These are phyloP conservation scores for Aspiorhynchus laticeps DNA, from an alignment of 2,113 vertebrate genomes.

Conservation along the genomic window DNA sequence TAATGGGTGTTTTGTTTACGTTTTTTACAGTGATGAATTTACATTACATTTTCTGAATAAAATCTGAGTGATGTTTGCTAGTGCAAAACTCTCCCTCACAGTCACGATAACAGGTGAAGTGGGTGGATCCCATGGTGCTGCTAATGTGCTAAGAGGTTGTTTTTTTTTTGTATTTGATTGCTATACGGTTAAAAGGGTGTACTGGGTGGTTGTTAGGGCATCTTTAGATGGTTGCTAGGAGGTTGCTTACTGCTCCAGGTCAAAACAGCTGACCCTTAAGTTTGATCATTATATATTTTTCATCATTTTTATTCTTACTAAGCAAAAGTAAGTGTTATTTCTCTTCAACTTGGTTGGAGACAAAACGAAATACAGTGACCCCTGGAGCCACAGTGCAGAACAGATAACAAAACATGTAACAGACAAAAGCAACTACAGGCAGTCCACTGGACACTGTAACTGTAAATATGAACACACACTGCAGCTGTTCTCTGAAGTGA, in stretches of 20 bases:
- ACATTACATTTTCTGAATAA: not conserved
- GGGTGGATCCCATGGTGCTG: not conserved
- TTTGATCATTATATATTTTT: not conserved
- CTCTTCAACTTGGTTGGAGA: not conserved
- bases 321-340: not conserved
- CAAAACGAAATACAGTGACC: not conserved
- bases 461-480: not conserved
- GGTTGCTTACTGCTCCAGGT: not conserved
- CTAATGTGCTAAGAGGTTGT: not conserved
- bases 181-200: not conserved
- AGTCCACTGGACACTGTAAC: not conserved
- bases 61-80: not conserved
- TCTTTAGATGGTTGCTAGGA: not conserved
- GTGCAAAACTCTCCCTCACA: not conserved
- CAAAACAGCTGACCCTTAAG: not conserved
- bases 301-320: no score
- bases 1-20: not conserved
- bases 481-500: not conserved
- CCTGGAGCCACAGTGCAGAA: not conserved
- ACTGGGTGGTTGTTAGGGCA: not conserved
- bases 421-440: not conserved
- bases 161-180: not conserved
- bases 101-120: not conserved
- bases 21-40: not conserved
- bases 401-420: not conserved